These are phyloP conservation scores for Philotrypesis tridentata DNA, from an alignment of 1,140 invertebrate genomes.

Conservation along the genomic window DNA sequence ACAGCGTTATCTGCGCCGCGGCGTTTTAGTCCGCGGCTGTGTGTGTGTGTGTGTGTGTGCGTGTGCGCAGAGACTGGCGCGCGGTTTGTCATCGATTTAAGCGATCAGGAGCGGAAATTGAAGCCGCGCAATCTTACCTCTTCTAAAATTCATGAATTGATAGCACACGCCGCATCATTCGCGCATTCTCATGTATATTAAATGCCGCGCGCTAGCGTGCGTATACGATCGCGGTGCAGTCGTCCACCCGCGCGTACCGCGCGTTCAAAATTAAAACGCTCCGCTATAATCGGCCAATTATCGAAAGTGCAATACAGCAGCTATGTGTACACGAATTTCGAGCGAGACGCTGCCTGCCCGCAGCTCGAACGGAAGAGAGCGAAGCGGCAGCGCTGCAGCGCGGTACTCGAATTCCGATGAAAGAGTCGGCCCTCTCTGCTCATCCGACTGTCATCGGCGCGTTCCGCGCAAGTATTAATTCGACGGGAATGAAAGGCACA, in stretches of 20 bases:
- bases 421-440: no score
- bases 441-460: background rate
- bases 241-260: background rate
- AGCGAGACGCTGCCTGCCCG: no score
- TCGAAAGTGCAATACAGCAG: background rate
- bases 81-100: conserved; percentile 18
- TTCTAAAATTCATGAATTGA: conserved; percentile 37
- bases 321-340: background rate
- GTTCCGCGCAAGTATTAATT: background rate
- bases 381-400: no score
- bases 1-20: background rate
- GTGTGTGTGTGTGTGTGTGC: no score
- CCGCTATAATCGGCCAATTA: background rate
- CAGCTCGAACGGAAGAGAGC: no score
- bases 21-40: no score
- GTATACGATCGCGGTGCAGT: no score
- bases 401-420: no score
- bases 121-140: conserved; percentile 8
- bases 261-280: background rate
- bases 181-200: background rate
- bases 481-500: background rate
- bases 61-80: background rate
- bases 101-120: conserved; percentile 9
- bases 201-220: background rate
- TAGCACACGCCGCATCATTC: background rate